Evolutionary conservation across 2,113 vertebrate genomes (phyloP), one percentile per base, ranked within the genome.

Genomic region (Mastomys natalensis): DNA sequence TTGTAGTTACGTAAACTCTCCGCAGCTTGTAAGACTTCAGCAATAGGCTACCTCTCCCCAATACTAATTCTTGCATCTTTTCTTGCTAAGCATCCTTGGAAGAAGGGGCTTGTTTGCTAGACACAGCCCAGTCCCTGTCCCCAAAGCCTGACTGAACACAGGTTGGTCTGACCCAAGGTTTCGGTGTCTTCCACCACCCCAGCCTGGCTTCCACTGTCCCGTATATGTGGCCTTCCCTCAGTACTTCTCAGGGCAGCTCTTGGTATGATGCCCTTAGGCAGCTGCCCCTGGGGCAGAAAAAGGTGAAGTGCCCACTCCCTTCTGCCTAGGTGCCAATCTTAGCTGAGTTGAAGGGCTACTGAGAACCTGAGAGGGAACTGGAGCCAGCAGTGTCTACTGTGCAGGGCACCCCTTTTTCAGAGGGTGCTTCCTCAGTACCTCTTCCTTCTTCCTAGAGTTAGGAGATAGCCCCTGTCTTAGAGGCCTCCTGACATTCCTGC

Each of bases 151-250:
- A 37, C 80, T 37, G 73, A 87, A 95, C 91, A 70, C 37, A 40
- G 21, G 89, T 7, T 3, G 81, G 55, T 76, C 64, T 94, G 90
- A 92, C 45, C 81, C 48, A 48, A 48, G 76, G 85, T 51, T 68
- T 88, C 24, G 0, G 55, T 87, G 94, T 91, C 84, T 68, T 91
- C 82, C n/a, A 51, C 31, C 0, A 3, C 31, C 78, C 87, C 31
- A 22, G 19, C 26, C 89, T 77, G 87, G 91, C 93, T 89, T 90
- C 93, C 48, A 92, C 86, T 87, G 95, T 51, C 45, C 68, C 40
- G 53, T 19, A 34, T 40, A 66, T 48, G 85, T n/a, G 4, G 1
- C 48, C 62, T 87, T 89, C 74, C 88, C 62, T 93, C 96, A 93
- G 96, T 88, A 95, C 66, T 96, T 96, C 87, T 90, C 15, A 0